phyloP scores from a whole-genome alignment of 2,888 invertebrate species.

The Phyllotreta striolata region DNA sequence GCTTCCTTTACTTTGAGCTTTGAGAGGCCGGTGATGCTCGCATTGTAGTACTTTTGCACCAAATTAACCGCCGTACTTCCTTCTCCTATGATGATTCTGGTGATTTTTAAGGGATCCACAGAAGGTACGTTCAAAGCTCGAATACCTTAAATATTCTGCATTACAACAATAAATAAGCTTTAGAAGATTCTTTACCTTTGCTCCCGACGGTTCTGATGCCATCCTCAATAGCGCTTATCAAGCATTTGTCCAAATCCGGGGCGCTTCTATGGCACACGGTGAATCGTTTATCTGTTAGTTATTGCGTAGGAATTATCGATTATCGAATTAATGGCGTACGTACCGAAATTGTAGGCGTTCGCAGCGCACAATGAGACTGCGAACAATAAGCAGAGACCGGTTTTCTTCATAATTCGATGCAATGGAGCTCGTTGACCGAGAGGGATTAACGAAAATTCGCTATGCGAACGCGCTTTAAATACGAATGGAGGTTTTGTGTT shows the following conservation, averaged over 20 bases:
- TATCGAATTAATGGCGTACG: constrained; percentile 5
- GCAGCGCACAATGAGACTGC: too few relatives aligned
- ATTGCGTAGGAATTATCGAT: neutral
- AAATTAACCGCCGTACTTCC: constrained; percentile 39
- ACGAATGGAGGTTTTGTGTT: too few relatives aligned
- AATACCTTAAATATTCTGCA: constrained; percentile 31
- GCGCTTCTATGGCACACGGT: constrained; percentile 34
- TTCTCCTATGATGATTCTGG: constrained; percentile 34
- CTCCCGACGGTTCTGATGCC: constrained; percentile 25
- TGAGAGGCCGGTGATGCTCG: constrained; percentile 33
- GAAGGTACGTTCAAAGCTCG: constrained; percentile 31
- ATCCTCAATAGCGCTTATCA: constrained; percentile 33
- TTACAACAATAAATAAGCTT: neutral
- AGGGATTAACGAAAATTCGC: too few relatives aligned
- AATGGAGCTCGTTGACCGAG: too few relatives aligned
- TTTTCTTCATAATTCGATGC: too few relatives aligned
- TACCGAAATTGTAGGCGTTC: too few relatives aligned
- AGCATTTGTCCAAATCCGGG: constrained; percentile 31
- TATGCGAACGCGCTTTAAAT: too few relatives aligned
- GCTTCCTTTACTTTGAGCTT: constrained; percentile 27
- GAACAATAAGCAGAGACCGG: too few relatives aligned
- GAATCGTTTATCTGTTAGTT: constrained; percentile 28
- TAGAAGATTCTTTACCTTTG: constrained; percentile 31
- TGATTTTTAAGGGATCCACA: constrained; percentile 35
- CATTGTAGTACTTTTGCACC: constrained; percentile 36